Percentiles rank a stretch among this genome's conserved stretches.
Conservation (phyloP, 1,140 invertebrate genomes). For the Dufourea novaeangliae region DNA sequence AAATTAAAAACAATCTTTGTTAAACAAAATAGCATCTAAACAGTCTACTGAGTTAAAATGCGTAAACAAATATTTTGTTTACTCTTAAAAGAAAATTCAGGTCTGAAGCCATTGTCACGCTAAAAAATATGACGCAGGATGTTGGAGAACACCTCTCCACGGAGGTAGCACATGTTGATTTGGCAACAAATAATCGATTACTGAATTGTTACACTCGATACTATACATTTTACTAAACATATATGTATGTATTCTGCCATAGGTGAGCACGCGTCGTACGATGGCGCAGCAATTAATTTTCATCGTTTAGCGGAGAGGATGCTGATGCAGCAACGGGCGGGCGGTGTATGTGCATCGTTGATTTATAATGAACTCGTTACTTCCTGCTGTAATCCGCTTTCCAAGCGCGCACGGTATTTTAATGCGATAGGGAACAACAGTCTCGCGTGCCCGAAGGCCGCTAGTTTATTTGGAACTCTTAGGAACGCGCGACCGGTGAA, state of each 20-base stretch:
- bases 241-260: too few species aligned
- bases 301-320: not conserved
- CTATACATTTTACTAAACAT: too few species aligned
- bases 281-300: conserved; percentile 32
- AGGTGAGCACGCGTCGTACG: not conserved
- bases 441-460: not conserved
- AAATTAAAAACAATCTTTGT: too few species aligned
- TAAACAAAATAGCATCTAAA: too few species aligned
- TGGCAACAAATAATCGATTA: not conserved
- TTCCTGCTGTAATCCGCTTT: conserved; percentile 41
- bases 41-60: too few species aligned
- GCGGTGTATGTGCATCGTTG: conserved; percentile 15
- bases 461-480: conserved; percentile 24
- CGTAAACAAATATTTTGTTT: too few species aligned
- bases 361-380: conserved; percentile 54
- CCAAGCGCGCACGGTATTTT: conserved; percentile 31
- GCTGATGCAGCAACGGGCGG: not conserved
- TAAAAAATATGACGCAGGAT: not conserved
- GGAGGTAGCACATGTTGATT: not conserved
- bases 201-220: too few species aligned
- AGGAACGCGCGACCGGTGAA: not conserved
- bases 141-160: not conserved
- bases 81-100: too few species aligned
- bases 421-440: conserved; percentile 14
- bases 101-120: too few species aligned